Evolutionary conservation across 2,113 vertebrate species (phyloP), one percentile per base, ranked within the genome.

Genomic region (Sorex fumeus): DNA sequence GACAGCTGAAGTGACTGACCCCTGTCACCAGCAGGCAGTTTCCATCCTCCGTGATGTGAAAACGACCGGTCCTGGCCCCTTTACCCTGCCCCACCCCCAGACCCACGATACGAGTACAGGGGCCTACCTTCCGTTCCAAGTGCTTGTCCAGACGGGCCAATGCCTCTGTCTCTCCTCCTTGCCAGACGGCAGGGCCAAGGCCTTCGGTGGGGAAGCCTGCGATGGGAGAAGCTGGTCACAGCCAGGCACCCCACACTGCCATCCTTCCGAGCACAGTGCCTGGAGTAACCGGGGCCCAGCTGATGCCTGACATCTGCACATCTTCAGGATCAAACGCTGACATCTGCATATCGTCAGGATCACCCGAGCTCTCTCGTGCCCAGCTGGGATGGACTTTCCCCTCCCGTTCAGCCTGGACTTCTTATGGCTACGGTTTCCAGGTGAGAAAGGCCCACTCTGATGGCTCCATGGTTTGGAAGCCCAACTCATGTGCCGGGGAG

Each of bases 161-260:
- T 8, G 99, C 99, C 97, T 99, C 99, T 0, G 98, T 99, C 95
- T 99, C 99, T 13, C 99, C 99, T 96, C 99, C 99, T 50, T 96
- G 98, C 99, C 99, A 99, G 83, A 99, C 98, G 72, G 98, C 98
- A 43, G 98, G 96, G 91, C 97, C 96, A 43, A 99, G 98, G n/a
- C 98, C 98, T 83, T 98, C 97, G 0, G 98, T 98, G 95, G 98
- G 98, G 97, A 99, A 99, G 15, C 99, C 99, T 99, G 70, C 76
- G 18, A 66, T 45, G 93, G n/a, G 90, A 96, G 87, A 36, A 85
- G 81, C 10, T 21, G 45, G 75, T 84, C 40, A 81, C 0, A 28
- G 60, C 77, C 0, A 28, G 60, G 60, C 27, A 30, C 28, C 64
- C 53, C 53, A 19, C 53, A 57, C 53, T 21, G 53, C 53, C 19